Evolutionary conservation across 2,113 vertebrate species (phyloP).

Genomic region (Chelonoidis abingdonii): DNA sequence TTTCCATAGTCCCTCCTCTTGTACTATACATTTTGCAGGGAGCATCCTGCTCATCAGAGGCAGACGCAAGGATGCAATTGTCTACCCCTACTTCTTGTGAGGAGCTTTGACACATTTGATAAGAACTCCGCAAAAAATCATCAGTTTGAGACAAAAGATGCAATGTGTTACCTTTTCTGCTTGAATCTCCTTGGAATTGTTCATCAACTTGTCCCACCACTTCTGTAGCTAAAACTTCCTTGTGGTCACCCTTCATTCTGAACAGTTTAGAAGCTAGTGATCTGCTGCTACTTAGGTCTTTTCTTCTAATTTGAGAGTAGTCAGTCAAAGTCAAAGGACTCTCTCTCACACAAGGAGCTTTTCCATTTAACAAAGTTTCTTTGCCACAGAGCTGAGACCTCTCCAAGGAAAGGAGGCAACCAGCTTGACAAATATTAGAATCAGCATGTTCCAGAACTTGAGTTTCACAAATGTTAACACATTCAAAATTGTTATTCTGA

Average conservation of each 20-base stretch:
- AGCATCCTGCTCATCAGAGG: not conserved
- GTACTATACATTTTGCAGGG: fast-evolving
- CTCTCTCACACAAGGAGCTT: conserved; percentile 27
- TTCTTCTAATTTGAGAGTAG: conserved; percentile 59
- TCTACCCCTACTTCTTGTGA: not conserved
- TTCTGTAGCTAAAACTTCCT: conserved; percentile 19
- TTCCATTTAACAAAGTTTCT: conserved; percentile 44
- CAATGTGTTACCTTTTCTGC: conserved; percentile 2
- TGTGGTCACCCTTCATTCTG: conserved; percentile 78
- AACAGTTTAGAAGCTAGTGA: conserved; percentile 89
- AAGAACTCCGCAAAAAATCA: not conserved
- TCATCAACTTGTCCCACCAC: conserved; percentile 22
- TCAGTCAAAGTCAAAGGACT: conserved; percentile 44
- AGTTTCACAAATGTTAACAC: conserved; percentile 8
- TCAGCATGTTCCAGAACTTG: not conserved
- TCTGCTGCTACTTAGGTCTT: not conserved
- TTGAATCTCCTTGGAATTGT: conserved; percentile 33
- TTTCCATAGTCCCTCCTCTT: not conserved
- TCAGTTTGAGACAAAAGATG: conserved; percentile 18
- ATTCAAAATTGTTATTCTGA: not conserved
- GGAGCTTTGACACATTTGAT: conserved; percentile 28
- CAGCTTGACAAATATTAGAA: conserved; percentile 8
- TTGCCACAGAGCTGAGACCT: conserved; percentile 32
- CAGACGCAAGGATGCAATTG: not conserved
- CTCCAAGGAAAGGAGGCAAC: conserved; percentile 41